Conservation (phyloP, 1,140 invertebrate genomes). For the Pseudomyrmex sp. region DNA sequence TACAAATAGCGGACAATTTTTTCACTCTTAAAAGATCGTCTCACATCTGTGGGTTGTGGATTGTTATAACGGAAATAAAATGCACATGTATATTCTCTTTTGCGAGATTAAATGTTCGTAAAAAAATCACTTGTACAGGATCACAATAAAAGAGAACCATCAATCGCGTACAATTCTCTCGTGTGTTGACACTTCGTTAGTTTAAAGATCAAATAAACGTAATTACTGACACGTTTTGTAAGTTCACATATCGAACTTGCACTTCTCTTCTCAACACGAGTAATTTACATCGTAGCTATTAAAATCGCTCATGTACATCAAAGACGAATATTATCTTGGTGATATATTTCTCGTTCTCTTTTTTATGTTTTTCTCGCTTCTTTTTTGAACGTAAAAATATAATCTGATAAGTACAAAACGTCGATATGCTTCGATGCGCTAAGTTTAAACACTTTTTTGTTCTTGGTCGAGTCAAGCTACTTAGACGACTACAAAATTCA, state of each 20-base stretch:
- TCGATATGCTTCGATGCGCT: constrained; percentile 56
- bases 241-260: constrained; percentile 29
- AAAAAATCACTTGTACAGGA: constrained; percentile 21
- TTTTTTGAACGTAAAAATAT: constrained; percentile 54
- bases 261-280: neutral
- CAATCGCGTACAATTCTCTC: too few species aligned
- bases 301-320: constrained; percentile 46
- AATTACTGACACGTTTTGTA: constrained; percentile 4
- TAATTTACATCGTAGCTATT: constrained; percentile 29
- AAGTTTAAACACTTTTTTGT: constrained; percentile 28
- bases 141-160: constrained; percentile 29
- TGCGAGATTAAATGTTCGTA: constrained; percentile 21
- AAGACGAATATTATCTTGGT: constrained; percentile 43
- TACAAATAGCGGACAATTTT: neutral
- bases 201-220: neutral
- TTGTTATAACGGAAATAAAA: neutral
- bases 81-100: neutral
- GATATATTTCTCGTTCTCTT: constrained; percentile 23
- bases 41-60: neutral
- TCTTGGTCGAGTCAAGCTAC: constrained; percentile 21
- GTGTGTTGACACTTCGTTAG: neutral
- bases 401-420: constrained; percentile 58
- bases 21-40: constrained; percentile 15
- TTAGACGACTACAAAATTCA: neutral
- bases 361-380: neutral